Evolutionary conservation across 2,113 vertebrate species (phyloP).

Genomic region (Crotalus viridis): DNA sequence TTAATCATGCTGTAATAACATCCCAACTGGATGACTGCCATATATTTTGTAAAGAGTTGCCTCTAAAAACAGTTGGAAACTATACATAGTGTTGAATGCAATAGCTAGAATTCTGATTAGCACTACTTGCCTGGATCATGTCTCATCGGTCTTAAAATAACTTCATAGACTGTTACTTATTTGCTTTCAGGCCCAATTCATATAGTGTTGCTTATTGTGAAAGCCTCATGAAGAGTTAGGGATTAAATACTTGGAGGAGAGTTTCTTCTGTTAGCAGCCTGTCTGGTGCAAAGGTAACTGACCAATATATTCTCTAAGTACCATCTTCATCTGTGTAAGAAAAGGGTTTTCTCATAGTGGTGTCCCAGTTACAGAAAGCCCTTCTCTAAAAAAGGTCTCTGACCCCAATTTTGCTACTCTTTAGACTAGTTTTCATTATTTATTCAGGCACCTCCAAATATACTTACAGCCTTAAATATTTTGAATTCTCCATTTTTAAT

Average conservation of each 20-base stretch:
- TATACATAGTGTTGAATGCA: neutral
- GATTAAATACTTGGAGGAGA: neutral
- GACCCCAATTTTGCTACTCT: neutral
- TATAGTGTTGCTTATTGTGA: neutral
- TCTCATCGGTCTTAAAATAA: neutral
- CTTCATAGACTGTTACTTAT: neutral
- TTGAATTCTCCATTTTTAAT: neutral
- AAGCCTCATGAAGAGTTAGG: neutral
- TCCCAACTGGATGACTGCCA: neutral
- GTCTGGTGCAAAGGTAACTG: neutral
- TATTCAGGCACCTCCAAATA: neutral
- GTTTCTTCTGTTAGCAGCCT: neutral
- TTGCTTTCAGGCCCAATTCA: neutral
- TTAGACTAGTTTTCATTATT: neutral
- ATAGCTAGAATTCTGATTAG: neutral
- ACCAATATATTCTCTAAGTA: neutral
- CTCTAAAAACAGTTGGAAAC: neutral
- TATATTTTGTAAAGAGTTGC: neutral
- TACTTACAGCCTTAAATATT: neutral
- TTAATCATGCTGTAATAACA: neutral
- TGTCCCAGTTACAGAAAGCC: neutral
- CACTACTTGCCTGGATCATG: neutral
- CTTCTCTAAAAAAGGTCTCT: neutral
- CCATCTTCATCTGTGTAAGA: neutral
- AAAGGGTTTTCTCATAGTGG: neutral